Conservation (phyloP, 2,888 invertebrate genomes). For the Synanthedon andrenaeformis region DNA sequence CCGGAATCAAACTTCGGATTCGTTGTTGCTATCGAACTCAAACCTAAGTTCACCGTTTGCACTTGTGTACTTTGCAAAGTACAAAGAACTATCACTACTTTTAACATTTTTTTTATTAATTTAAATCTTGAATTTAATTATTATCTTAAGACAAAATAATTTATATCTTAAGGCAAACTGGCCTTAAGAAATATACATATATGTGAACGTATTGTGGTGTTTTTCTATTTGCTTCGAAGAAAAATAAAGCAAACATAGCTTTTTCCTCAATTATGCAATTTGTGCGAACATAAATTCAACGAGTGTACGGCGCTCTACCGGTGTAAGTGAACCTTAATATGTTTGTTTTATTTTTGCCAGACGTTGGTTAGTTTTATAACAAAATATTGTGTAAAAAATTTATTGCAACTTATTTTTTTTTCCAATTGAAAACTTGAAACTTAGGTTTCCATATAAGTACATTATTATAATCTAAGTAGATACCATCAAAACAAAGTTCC, state of each 20-base stretch:
- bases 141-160: no score
- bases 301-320: constrained; percentile 26
- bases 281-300: constrained; percentile 37
- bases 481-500: no score
- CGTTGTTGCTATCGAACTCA: no score
- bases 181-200: constrained; percentile 6
- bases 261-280: constrained; percentile 48
- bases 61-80: no score
- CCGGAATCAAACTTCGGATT: no score
- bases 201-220: background rate
- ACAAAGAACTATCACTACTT: no score
- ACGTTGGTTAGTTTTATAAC: background rate
- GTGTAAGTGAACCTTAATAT: constrained; percentile 2
- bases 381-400: background rate
- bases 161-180: no score
- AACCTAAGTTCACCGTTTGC: no score
- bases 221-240: constrained; percentile 14
- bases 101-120: no score
- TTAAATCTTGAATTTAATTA: constrained; percentile 7
- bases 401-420: background rate
- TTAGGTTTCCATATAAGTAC: no score
- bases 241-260: constrained; percentile 34
- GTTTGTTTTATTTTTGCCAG: background rate
- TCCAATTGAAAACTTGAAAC: no score
- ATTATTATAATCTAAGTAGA: no score